Percentiles rank a stretch among this genome's conserved stretches.
These are phyloP conservation scores for Samia ricini DNA, from an alignment of 1,140 invertebrate species.

Conservation along the genomic window DNA sequence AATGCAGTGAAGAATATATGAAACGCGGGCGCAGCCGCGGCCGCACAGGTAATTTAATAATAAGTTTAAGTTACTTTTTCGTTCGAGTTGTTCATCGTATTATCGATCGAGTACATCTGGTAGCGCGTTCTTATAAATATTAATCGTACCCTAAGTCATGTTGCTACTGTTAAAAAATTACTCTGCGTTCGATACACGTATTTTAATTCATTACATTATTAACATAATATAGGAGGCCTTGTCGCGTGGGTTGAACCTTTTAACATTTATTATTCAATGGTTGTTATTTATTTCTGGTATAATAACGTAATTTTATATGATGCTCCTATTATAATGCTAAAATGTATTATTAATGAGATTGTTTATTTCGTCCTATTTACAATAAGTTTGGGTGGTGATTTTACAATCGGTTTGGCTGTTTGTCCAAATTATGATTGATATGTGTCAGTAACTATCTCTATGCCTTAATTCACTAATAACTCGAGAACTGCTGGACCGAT, in stretches of 20 bases:
- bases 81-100: not conserved
- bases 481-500: too few species aligned
- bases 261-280: constrained; percentile 18
- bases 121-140: constrained; percentile 62
- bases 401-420: not conserved
- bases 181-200: constrained; percentile 39
- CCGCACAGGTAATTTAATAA: not conserved
- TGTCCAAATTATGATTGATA: not conserved
- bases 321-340: constrained; percentile 6
- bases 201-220: constrained; percentile 49
- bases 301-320: constrained; percentile 27
- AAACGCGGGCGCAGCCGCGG: too few species aligned
- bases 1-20: too few species aligned
- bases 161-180: constrained; percentile 62
- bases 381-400: not conserved
- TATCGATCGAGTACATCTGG: constrained; percentile 21
- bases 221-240: constrained; percentile 50
- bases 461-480: too few species aligned
- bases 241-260: constrained; percentile 30
- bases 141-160: constrained; percentile 63
- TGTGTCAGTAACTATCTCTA: too few species aligned
- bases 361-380: not conserved
- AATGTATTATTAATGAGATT: not conserved
- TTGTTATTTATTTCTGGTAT: constrained; percentile 42
- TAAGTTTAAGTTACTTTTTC: not conserved